Base-by-base conservation (phyloP, 1,140 invertebrate species). In the Augochlora pura region DNA sequence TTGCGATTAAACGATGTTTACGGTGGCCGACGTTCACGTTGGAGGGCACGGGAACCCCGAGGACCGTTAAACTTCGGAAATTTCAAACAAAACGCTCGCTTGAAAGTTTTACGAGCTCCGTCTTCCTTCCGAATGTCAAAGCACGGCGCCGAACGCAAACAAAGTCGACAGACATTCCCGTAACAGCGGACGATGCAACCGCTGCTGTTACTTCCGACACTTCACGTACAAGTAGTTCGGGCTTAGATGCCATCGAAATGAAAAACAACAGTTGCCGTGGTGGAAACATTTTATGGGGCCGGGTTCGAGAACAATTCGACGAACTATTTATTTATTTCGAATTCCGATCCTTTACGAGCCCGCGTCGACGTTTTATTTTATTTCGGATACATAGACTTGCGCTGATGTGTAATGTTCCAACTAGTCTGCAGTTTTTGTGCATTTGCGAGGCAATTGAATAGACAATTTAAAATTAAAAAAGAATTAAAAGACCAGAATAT, bases 101-200 rank as follows among this genome's bases (percentile, higher is more conserved):
- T 72, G 69, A 27, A 60, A 79, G 27, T 39, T 79, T 79, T 79
- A 79, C 77, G 77, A 79, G 46, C 49, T 21, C n/a, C 52, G 67
- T 67, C 52, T 66, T 62, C 54, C 62, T 79, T 25, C 49, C 62
- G 67, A 74, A 79, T 74, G 71, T 74, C 71, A 66, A 66, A 79
- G 77, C 77, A 66, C 39, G 9, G 23, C 14, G 10, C 46, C 27
- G 27, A 59, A 62, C 49, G 52, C 70, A 59, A 65, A 79, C 32
- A 21, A 52, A 66, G 32, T 23, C 63, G 64, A 65, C 62, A 25
- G 10, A 79, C 32, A 39, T 46, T 32, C 54, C 54, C 46, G 68
- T 46, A 60, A 78, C 46, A n/a, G 18, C 21, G 38, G 23, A 18
- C 54, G 60, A 21, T 52, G 60, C 27, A 18, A 38, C 14, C 25